Percentiles rank a stretch among this genome's conserved stretches.
Conservation (phyloP, 2,888 invertebrate species). For the Caenorhabditis imperialis region DNA sequence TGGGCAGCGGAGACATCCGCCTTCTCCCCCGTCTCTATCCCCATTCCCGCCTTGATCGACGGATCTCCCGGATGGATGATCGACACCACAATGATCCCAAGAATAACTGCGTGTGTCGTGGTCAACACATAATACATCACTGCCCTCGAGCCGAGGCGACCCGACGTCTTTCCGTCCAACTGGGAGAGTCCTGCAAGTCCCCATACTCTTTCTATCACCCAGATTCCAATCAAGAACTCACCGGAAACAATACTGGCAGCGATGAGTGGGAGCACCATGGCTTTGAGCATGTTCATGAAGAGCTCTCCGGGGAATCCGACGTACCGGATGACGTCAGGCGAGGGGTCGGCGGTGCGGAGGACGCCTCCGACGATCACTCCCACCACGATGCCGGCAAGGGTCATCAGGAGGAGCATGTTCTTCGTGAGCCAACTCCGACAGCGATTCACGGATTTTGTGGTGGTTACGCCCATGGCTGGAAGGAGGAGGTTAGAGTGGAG, state of each 20-base stretch:
- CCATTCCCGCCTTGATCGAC: slow-evolving; percentile 70
- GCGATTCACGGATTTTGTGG: slow-evolving; percentile 15
- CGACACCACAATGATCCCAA: slow-evolving; percentile 83
- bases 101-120: slow-evolving; percentile 82
- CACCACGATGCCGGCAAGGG: slow-evolving; percentile 55
- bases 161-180: slow-evolving; percentile 83
- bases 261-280: slow-evolving; percentile 84
- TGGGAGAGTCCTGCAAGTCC: slow-evolving; percentile 82
- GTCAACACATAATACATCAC: slow-evolving; percentile 83
- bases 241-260: slow-evolving; percentile 83
- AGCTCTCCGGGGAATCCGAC: slow-evolving; percentile 84
- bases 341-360: slow-evolving; percentile 50
- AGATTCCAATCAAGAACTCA: slow-evolving; percentile 64
- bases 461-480: slow-evolving; percentile 32
- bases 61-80: slow-evolving; percentile 83
- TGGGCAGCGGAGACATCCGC: slow-evolving; percentile 81
- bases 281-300: slow-evolving; percentile 84
- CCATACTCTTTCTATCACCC: not conserved
- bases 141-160: slow-evolving; percentile 83
- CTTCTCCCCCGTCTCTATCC: slow-evolving; percentile 14
- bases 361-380: slow-evolving; percentile 60
- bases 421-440: slow-evolving; percentile 50
- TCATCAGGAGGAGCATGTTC: slow-evolving; percentile 59
- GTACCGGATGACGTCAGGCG: slow-evolving; percentile 75
- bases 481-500: no score